A percentile compares a stretch with the other conserved stretches of the same genome.
phyloP scores from a whole-genome alignment of 1,140 invertebrate genomes.

The Copidosoma floridanum region DNA sequence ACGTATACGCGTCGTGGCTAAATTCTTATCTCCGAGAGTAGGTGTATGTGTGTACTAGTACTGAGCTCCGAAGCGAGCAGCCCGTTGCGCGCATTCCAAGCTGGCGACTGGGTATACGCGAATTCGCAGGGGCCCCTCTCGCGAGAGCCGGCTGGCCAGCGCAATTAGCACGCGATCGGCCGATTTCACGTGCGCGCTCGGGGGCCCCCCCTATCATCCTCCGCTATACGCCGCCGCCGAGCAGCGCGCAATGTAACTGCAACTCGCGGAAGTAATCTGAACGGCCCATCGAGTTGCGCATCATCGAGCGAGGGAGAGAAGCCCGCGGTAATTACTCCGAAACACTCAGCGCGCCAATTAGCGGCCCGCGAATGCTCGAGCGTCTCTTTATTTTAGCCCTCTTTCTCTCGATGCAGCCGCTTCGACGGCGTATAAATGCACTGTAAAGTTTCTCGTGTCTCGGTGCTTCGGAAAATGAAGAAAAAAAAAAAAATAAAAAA shows the following conservation, averaged over 20 bases:
- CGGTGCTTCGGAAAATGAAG: too few species aligned
- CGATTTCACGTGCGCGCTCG: constrained; percentile 21
- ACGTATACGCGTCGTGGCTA: too few species aligned
- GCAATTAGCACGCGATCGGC: constrained; percentile 42
- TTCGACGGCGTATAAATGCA: not conserved
- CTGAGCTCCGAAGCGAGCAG: too few species aligned
- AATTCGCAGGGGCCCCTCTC: constrained; percentile 26
- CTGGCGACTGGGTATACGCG: constrained; percentile 5
- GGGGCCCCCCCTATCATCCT: constrained; percentile 13
- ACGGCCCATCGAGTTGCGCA: constrained; percentile 32
- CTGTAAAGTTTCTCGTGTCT: not conserved
- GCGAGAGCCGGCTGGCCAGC: too few species aligned
- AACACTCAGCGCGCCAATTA: constrained; percentile 19
- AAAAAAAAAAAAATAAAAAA: not conserved
- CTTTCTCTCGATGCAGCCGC: not conserved
- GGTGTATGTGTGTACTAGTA: too few species aligned
- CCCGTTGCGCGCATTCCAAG: too few species aligned
- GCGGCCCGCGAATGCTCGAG: not conserved
- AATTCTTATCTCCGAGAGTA: too few species aligned
- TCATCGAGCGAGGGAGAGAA: constrained; percentile 28
- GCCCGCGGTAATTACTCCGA: constrained; percentile 23
- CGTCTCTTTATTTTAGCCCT: constrained; percentile 5
- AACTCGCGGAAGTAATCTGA: constrained; percentile 32
- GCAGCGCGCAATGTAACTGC: constrained; percentile 29
- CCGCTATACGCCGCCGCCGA: too few species aligned